These are phyloP conservation scores for Luperina testacea DNA, from an alignment of 2,888 invertebrate genomes.

Conservation along the genomic window DNA sequence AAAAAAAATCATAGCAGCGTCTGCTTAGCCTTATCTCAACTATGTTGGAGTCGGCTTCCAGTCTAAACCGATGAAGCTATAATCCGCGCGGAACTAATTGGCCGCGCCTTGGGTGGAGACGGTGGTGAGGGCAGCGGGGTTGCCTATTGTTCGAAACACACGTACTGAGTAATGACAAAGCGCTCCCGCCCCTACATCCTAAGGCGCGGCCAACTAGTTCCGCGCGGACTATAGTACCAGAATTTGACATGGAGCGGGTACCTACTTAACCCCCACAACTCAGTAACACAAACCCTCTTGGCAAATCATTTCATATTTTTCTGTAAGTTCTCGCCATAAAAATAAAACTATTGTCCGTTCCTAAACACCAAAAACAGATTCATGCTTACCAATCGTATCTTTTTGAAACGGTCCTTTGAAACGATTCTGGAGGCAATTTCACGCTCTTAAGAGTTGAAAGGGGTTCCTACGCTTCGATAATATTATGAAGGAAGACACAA, in stretches of 20 bases:
- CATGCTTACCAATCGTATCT: slow-evolving; percentile 5
- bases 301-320: neutral
- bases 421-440: slow-evolving; percentile 30
- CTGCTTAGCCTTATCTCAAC: neutral
- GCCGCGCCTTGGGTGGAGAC: no score
- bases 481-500: slow-evolving; percentile 12
- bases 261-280: neutral
- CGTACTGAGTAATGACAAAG: no score
- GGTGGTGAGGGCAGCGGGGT: no score
- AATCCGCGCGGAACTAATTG: no score
- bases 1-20: neutral
- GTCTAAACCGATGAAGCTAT: no score
- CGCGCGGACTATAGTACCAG: neutral
- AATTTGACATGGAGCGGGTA: neutral
- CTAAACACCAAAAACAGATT: neutral
- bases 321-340: no score
- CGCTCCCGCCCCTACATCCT: no score
- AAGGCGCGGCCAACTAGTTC: no score
- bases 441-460: slow-evolving; percentile 29
- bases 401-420: slow-evolving; percentile 22
- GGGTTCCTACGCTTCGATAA: neutral
- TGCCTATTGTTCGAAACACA: no score
- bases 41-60: neutral
- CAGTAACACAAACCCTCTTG: neutral
- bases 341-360: neutral